Conservation (phyloP, 2,113 vertebrate species). For the Parus major region DNA sequence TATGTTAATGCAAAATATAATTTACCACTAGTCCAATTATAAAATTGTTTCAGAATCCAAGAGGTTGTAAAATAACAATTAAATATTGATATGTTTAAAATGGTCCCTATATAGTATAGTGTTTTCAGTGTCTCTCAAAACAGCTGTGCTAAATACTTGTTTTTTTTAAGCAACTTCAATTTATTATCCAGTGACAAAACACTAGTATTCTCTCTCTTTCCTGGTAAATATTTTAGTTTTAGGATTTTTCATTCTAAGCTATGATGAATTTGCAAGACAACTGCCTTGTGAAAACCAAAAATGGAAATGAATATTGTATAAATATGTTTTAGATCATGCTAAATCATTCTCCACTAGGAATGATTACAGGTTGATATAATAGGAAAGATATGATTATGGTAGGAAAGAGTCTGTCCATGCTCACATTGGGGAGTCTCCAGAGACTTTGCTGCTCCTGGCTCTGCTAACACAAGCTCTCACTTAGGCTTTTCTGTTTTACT, state of each 20-base stretch:
- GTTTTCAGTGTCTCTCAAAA: neutral
- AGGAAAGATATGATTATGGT: neutral
- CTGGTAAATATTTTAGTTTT: neutral
- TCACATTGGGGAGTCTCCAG: neutral
- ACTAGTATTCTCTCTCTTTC: neutral
- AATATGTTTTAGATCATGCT: neutral
- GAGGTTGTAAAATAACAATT: neutral
- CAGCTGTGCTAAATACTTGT: neutral
- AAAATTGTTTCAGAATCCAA: neutral
- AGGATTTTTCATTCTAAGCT: neutral
- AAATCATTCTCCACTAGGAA: neutral
- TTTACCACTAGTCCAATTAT: neutral
- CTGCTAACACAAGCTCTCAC: neutral
- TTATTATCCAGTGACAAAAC: neutral
- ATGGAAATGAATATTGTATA: neutral
- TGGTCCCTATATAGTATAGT: neutral
- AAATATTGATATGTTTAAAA: neutral
- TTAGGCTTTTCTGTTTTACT: neutral
- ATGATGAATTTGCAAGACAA: neutral
- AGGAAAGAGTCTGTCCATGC: neutral
- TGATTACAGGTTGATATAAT: neutral
- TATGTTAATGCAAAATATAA: neutral
- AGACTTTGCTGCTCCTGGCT: neutral
- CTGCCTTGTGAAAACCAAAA: neutral
- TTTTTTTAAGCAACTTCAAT: neutral